phyloP scores from a whole-genome alignment of 2,113 vertebrate genomes.

The Gnathonemus longibarbis region DNA sequence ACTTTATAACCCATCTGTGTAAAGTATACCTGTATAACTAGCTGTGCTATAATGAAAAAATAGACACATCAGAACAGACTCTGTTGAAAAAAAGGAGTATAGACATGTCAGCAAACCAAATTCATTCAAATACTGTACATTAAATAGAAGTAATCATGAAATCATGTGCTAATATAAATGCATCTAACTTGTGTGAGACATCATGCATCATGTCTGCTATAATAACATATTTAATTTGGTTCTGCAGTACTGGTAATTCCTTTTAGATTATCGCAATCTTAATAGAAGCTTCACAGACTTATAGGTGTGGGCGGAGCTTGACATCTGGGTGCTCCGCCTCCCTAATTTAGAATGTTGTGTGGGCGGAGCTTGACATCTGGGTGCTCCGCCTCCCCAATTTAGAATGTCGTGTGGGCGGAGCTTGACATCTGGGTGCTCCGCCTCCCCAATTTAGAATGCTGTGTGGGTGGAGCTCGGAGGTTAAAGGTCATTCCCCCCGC shows the following conservation, averaged over 20 bases:
- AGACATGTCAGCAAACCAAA: background rate
- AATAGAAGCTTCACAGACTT: background rate
- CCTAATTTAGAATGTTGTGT: background rate
- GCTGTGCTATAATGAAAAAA: background rate
- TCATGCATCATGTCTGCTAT: background rate
- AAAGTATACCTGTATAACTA: background rate
- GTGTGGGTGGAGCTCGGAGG: background rate
- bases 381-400: background rate
- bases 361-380: background rate
- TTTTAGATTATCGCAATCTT: background rate
- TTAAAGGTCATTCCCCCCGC: constrained; percentile 26
- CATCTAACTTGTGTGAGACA: background rate
- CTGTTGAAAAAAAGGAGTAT: background rate
- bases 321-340: background rate
- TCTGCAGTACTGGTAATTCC: background rate
- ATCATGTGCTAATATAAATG: background rate
- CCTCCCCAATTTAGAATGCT: background rate
- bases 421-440: background rate
- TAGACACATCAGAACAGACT: background rate
- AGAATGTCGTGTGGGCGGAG: background rate
- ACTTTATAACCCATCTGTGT: background rate
- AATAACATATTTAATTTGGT: background rate
- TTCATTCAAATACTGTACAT: background rate
- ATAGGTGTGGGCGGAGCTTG: background rate
- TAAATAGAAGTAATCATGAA: background rate